Conservation (phyloP, 2,113 vertebrate species). For the Plecturocebus donacophilus region DNA sequence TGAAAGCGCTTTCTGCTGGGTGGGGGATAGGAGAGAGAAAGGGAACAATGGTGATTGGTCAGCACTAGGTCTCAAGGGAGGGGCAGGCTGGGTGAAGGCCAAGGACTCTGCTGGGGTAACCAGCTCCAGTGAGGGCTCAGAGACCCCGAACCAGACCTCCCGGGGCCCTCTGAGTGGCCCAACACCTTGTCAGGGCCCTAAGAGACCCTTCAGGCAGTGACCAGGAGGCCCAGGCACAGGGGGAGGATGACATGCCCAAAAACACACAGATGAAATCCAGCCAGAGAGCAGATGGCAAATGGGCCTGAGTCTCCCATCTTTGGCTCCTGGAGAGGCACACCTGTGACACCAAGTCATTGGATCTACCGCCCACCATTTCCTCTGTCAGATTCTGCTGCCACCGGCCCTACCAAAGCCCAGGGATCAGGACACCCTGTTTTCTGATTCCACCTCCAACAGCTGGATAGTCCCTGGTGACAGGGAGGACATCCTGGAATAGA, state of each 20-base stretch:
- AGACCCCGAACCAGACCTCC: background rate
- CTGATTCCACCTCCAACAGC: background rate
- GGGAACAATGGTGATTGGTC: conserved; percentile 59
- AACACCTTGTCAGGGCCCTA: background rate
- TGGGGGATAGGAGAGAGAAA: background rate
- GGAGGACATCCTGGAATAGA: background rate
- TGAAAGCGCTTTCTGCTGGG: conserved; percentile 93
- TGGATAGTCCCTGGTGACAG: background rate
- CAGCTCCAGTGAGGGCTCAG: background rate
- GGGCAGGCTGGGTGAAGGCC: background rate
- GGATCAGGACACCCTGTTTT: background rate
- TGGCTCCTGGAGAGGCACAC: background rate
- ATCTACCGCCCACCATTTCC: background rate
- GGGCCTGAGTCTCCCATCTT: conserved; percentile 53
- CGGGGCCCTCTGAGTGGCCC: background rate
- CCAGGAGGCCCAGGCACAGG: background rate
- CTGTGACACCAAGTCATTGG: background rate
- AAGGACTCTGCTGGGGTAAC: background rate
- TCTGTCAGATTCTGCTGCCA: background rate
- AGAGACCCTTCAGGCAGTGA: background rate
- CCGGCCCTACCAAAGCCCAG: background rate
- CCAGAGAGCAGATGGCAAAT: background rate
- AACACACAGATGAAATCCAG: background rate
- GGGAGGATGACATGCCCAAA: background rate
- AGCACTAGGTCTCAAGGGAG: background rate